Base-by-base conservation (phyloP, 2,888 invertebrate species). In the Pandemis cinnamomeana region DNA sequence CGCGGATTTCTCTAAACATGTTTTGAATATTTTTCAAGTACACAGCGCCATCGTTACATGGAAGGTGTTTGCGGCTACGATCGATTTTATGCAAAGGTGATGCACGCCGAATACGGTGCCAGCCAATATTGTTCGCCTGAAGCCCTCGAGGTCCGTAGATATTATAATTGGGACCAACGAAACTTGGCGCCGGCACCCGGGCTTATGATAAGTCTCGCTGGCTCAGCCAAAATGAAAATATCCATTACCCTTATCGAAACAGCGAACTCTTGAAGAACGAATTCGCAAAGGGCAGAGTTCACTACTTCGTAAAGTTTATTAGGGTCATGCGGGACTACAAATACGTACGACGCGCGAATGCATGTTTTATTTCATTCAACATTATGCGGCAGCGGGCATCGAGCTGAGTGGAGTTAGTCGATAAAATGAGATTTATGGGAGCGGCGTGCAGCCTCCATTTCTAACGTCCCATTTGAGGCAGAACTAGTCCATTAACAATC, bases 81-180 rank as follows among this genome's bases (percentile, higher is more conserved):
- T 85, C 77, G 84, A 84, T 85, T 85, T 83, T 83, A 84, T 84
- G 81, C 80, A 80, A 80, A 81, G 78, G 78, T 78, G 79, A 79
- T 83, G 82, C 81, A 81, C 79, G 78, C 78, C 74, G 67, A 68
- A 71, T 75, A 60, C 67, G 71, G 61, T 75, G 76, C 78, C 76
- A 75, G 76, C 78, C 76, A 75, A 71, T 78, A 75, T 75, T 48
- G 74, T 67, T 70, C 41, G 70, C 67, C 44, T 42, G 67, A 44
- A 58, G 58, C 51, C 7, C 8, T 20, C 20, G 27, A 51, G 63
- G 72, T 60, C 73, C 53, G 72, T 51, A 11, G 67, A 68, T 72
- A 72, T 74, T 74, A 70, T 74, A 67, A 74, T 71, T 71, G 70
- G 70, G 62, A 61, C 67, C 71, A 62, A 55, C 46, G 20, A 13